phyloP scores from a whole-genome alignment of 2,113 vertebrate genomes.

The Apodemus sylvaticus region DNA sequence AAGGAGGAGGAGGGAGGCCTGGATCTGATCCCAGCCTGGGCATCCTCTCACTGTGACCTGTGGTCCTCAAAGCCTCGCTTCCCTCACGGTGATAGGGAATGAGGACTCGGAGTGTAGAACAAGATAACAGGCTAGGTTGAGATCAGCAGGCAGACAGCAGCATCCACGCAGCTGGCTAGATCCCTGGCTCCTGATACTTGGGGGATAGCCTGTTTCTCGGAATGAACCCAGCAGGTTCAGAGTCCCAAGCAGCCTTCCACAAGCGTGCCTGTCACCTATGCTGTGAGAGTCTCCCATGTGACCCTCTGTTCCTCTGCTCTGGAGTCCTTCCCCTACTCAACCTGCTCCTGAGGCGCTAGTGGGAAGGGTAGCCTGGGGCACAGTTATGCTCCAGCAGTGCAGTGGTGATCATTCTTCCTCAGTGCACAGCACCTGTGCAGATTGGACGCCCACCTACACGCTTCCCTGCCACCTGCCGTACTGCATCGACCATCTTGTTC shows the following conservation, averaged over 20 bases:
- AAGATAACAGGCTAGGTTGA: neutral
- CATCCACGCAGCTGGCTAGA: neutral
- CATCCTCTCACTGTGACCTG: neutral
- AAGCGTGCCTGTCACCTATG: neutral
- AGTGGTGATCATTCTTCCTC: neutral
- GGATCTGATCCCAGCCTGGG: neutral
- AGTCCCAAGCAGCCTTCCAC: neutral
- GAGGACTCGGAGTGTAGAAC: neutral
- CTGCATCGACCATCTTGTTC: neutral
- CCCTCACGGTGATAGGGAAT: neutral
- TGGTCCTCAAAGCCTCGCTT: neutral
- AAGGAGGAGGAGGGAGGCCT: neutral
- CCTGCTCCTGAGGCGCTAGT: neutral
- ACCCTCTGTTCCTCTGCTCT: neutral
- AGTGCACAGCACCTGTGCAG: fast-evolving
- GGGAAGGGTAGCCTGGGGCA: neutral
- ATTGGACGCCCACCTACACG: neutral
- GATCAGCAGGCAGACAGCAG: neutral
- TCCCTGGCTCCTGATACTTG: neutral
- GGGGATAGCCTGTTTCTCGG: neutral
- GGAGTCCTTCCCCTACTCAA: neutral
- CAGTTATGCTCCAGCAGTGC: fast-evolving
- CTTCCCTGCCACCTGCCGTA: neutral
- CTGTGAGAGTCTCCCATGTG: neutral
- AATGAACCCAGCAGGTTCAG: neutral